Evolutionary conservation across 2,888 invertebrate genomes (phyloP).

Genomic region (Gandaritis pyraliata): DNA sequence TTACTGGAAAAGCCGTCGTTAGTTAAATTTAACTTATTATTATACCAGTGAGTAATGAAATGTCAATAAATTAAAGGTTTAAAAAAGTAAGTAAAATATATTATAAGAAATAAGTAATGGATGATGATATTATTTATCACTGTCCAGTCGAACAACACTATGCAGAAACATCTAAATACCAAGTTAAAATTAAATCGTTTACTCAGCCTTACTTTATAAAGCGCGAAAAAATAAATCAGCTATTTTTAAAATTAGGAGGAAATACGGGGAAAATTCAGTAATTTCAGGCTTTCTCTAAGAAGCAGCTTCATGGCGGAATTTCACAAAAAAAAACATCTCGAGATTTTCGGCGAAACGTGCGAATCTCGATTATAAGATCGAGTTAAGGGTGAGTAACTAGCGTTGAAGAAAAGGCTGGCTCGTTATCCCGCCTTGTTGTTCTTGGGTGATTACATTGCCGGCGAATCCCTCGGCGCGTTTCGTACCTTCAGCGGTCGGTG

Average conservation of each 20-base stretch:
- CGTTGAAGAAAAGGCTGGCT: slow-evolving; percentile 59
- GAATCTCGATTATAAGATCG: slow-evolving; percentile 69
- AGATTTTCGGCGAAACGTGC: slow-evolving; percentile 43
- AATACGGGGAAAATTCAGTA: slow-evolving; percentile 5
- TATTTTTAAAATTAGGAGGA: background rate
- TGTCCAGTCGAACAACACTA: too few relatives aligned
- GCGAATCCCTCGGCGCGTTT: slow-evolving; percentile 65
- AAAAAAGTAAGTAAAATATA: too few relatives aligned
- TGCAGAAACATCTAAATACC: too few relatives aligned
- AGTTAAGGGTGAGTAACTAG: slow-evolving; percentile 65
- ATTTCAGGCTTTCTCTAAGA: background rate
- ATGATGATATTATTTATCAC: too few relatives aligned
- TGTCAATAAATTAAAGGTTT: too few relatives aligned
- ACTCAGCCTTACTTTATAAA: background rate
- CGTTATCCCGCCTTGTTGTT: slow-evolving; percentile 72
- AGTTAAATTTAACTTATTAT: too few relatives aligned
- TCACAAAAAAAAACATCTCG: slow-evolving; percentile 24
- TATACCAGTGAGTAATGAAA: too few relatives aligned
- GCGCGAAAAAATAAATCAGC: slow-evolving; percentile 1
- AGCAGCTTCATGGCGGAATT: slow-evolving; percentile 12
- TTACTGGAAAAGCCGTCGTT: too few relatives aligned
- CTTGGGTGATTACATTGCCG: slow-evolving; percentile 71
- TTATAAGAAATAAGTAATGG: too few relatives aligned
- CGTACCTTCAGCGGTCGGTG: slow-evolving; percentile 68
- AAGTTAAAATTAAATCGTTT: background rate